phyloP scores from a whole-genome alignment of 2,888 invertebrate species.

The Ptychoptera albimana region DNA sequence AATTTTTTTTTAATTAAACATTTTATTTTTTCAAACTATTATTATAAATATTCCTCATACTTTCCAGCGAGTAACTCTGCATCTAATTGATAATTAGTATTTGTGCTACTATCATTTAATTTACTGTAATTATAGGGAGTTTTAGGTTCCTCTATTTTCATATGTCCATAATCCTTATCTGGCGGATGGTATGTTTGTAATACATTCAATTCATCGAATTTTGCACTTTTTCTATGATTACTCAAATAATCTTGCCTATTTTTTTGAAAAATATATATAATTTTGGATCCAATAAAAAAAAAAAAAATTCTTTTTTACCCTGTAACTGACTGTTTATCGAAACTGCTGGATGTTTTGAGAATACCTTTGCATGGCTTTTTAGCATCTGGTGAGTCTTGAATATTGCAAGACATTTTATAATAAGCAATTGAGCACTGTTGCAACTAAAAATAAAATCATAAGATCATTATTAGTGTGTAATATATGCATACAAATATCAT shows the following conservation, averaged over 20 bases:
- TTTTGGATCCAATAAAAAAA: neutral
- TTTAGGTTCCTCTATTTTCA: constrained; percentile 97
- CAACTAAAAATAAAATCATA: no score
- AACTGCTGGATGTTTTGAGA: constrained; percentile 80
- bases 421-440: neutral
- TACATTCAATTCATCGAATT: constrained; percentile 98
- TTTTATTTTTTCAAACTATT: neutral
- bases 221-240: constrained; percentile 44
- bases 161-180: constrained; percentile 98
- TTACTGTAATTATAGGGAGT: constrained; percentile 59
- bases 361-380: constrained; percentile 54
- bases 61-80: constrained; percentile 64
- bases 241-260: constrained; percentile 3
- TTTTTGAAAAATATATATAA: neutral
- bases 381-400: constrained; percentile 26
- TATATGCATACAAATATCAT: no score
- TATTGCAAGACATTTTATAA: constrained; percentile 5
- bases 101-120: no score
- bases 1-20: constrained; percentile 5
- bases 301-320: constrained; percentile 28
- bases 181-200: constrained; percentile 93
- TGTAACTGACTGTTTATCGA: constrained; percentile 47
- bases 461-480: no score
- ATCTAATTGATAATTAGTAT: constrained; percentile 37
- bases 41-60: constrained; percentile 27